Percentiles rank a stretch among this genome's conserved stretches.
Evolutionary conservation across 2,888 invertebrate genomes (phyloP).

Genomic region (Platerodrilus igneus): DNA sequence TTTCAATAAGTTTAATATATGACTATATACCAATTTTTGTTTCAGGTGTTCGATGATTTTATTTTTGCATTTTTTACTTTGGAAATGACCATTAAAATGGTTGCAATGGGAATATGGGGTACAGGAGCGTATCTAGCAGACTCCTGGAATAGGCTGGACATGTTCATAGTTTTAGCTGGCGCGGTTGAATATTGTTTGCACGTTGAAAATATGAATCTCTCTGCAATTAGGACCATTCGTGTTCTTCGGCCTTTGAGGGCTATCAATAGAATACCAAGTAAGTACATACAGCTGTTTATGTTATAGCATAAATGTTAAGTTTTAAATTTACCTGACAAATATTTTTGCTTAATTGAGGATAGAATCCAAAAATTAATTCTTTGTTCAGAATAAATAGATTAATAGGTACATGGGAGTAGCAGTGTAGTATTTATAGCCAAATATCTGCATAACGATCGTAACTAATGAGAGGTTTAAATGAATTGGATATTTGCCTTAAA

Average conservation of each 20-base stretch:
- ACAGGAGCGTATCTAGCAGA: conserved; percentile 94
- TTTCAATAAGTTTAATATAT: too few species aligned
- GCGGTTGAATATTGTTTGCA: conserved; percentile 87
- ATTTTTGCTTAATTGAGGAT: too few species aligned
- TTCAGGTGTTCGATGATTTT: conserved; percentile 92
- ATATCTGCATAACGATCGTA: too few species aligned
- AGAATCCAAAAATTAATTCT: too few species aligned
- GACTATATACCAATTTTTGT: too few species aligned
- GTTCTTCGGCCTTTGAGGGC: conserved; percentile 95
- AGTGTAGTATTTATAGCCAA: too few species aligned
- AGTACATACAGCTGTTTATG: conserved; percentile 51
- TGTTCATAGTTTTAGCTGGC: conserved; percentile 95
- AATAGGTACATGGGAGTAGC: too few species aligned
- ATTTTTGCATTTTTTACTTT: conserved; percentile 97
- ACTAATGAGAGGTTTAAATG: too few species aligned
- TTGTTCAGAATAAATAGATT: too few species aligned
- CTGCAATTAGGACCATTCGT: conserved; percentile 96
- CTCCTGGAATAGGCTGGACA: conserved; percentile 98
- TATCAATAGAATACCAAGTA: conserved; percentile 99
- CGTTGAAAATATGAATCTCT: conserved; percentile 96
- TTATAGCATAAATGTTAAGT: too few species aligned
- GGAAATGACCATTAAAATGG: conserved; percentile 98
- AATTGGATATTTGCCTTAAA: too few species aligned
- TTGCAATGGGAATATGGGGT: conserved; percentile 95
- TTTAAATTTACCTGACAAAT: too few species aligned